Percentiles rank a stretch among this genome's conserved stretches.
Conservation (phyloP, 1,140 invertebrate species). For the Megalopta genalis region DNA sequence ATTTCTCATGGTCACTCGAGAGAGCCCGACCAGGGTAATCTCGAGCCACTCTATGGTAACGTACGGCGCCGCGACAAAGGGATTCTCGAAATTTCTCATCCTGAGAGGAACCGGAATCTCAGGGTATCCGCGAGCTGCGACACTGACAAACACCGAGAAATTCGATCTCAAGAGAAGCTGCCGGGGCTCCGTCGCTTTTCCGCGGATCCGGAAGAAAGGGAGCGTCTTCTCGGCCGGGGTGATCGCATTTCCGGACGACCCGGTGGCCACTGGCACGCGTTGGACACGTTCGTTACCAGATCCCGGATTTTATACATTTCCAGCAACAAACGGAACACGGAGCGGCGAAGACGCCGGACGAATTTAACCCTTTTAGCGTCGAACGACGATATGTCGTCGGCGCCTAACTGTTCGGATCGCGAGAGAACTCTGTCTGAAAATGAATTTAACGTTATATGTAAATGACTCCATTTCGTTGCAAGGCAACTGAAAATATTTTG, state of each 20-base stretch:
- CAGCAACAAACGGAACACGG: no score
- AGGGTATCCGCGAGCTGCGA: conserved; percentile 28
- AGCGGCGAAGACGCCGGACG: no score
- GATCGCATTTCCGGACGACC: not conserved
- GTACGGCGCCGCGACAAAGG: conserved; percentile 59
- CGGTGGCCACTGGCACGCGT: no score
- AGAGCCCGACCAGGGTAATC: conserved; percentile 55
- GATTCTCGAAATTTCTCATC: conserved; percentile 64
- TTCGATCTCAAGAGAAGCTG: conserved; percentile 53
- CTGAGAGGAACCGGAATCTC: conserved; percentile 34
- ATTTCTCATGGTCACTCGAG: conserved; percentile 67
- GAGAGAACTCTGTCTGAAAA: no score
- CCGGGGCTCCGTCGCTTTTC: not conserved
- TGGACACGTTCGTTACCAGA: no score
- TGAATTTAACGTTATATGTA: no score
- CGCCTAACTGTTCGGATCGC: no score
- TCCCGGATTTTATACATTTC: no score
- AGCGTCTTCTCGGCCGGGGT: not conserved
- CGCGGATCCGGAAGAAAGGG: not conserved
- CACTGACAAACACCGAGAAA: conserved; percentile 54
- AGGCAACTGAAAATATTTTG: no score
- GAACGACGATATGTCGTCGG: no score
- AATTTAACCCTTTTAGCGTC: no score
- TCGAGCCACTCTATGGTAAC: conserved; percentile 55
- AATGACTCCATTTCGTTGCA: no score